Base-by-base conservation (phyloP, 1,140 invertebrate genomes). In the Dendrolimus punctatus region DNA sequence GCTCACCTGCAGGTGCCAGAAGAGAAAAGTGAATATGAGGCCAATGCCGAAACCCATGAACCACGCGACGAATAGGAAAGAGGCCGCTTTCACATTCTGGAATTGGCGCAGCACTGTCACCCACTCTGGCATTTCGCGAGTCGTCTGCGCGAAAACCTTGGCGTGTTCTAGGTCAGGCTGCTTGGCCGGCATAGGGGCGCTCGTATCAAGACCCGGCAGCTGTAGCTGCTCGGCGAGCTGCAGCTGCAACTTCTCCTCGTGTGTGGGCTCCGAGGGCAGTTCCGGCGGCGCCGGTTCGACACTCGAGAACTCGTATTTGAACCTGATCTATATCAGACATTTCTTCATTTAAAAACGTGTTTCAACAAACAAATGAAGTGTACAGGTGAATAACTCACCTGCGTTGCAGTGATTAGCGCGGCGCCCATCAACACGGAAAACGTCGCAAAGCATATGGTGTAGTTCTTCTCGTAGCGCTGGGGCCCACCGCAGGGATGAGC, bases 41-140 rank as follows among this genome's bases (percentile, higher is more conserved):
- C 98, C 98, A 68, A 99, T 98, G n/a, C 98, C 98, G 75, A 99
- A 98, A 47, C 98, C 98, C 97, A 99, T 98, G 85, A 97, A 98
- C 96, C 98, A 99, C 10, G 97, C 95, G 0, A 99, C 95, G 71
- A 99, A 96, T 6, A 99, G 90, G 76, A 99, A 99, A 0, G 97
- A 95, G 4, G 94, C 93, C 56, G 96, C 97, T 72, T 97, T 96
- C 8, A 96, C 74, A 77, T 96, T 96, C 62, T 94, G 94, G 79
- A 98, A 97, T 71, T 98, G 95, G 57, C 93, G 93, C 53, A 98
- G 79, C 6, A 98, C 96, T 2, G 93, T 94, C 53, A 97, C 90
- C 96, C 96, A 98, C 87, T 97, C 95, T 4, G 96, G 96, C 72
- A 97, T 93, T 87, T 96, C 92, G 49, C 93, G 89, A 8, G 93